These are phyloP conservation scores for Styela clava DNA, from an alignment of 23 tunicate species.

Conservation along the genomic window DNA sequence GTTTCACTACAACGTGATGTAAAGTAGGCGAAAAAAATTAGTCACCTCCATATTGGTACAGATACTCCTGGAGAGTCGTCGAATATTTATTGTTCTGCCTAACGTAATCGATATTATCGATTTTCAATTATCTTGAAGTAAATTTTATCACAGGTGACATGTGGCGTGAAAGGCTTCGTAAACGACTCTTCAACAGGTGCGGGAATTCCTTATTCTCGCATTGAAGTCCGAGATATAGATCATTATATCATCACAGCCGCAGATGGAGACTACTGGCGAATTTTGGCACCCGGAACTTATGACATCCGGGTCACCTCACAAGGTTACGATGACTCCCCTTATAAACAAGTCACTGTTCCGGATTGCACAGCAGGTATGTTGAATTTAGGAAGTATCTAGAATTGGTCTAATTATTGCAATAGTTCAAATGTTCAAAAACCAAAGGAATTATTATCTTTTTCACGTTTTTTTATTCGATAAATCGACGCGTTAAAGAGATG, in stretches of 20 bases:
- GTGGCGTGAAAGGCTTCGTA: slow-evolving; percentile 79
- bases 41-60: too few species aligned
- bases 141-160: slow-evolving; percentile 54
- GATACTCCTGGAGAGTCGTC: too few species aligned
- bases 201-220: slow-evolving; percentile 30
- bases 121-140: too few species aligned
- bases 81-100: too few species aligned
- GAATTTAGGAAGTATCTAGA: background rate
- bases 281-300: slow-evolving; percentile 72
- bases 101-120: too few species aligned
- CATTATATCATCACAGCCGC: slow-evolving; percentile 49
- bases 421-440: too few species aligned
- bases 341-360: slow-evolving; percentile 46
- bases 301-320: slow-evolving; percentile 26
- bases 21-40: too few species aligned
- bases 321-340: slow-evolving; percentile 37
- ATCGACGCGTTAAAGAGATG: too few species aligned
- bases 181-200: slow-evolving; percentile 26
- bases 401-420: too few species aligned
- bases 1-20: too few species aligned
- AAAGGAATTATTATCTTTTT: too few species aligned
- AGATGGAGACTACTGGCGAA: slow-evolving; percentile 79
- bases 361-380: slow-evolving; percentile 28
- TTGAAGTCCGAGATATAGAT: slow-evolving; percentile 33
- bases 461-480: too few species aligned